phyloP scores from a whole-genome alignment of 2,113 vertebrate genomes.

The Garra rufa region DNA sequence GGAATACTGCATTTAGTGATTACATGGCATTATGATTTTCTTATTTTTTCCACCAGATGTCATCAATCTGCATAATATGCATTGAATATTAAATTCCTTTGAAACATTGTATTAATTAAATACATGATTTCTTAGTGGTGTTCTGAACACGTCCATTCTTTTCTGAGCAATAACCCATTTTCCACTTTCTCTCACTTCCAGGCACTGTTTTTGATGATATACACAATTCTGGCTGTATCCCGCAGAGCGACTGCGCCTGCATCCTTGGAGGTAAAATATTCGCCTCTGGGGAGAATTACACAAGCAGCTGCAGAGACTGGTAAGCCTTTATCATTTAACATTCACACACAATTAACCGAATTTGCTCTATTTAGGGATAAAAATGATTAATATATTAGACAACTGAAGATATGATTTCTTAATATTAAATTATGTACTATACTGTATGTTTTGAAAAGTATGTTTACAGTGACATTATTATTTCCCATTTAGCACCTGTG shows the following conservation, averaged over 20 bases:
- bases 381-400: background rate
- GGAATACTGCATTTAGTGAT: background rate
- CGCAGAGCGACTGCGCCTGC: constrained; percentile 77
- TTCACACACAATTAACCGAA: background rate
- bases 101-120: background rate
- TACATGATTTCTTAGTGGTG: background rate
- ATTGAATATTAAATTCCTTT: background rate
- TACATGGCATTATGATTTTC: background rate
- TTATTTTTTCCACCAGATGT: background rate
- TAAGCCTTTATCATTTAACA: constrained; percentile 60
- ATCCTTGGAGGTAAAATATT: constrained; percentile 76
- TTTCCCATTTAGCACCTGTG: constrained; percentile 73
- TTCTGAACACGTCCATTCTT: background rate
- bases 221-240: constrained; percentile 75
- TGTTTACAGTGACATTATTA: background rate
- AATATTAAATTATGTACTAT: background rate
- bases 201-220: constrained; percentile 86
- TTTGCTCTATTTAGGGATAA: background rate
- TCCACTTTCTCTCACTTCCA: constrained; percentile 55
- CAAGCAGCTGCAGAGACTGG: constrained; percentile 79
- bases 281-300: constrained; percentile 75
- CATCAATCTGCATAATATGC: background rate
- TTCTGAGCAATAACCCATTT: background rate
- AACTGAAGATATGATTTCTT: background rate
- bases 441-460: background rate